Base-by-base conservation (phyloP, 37 sponge, comb jelly and placozoan species). In the Lycopodina hypogea region DNA sequence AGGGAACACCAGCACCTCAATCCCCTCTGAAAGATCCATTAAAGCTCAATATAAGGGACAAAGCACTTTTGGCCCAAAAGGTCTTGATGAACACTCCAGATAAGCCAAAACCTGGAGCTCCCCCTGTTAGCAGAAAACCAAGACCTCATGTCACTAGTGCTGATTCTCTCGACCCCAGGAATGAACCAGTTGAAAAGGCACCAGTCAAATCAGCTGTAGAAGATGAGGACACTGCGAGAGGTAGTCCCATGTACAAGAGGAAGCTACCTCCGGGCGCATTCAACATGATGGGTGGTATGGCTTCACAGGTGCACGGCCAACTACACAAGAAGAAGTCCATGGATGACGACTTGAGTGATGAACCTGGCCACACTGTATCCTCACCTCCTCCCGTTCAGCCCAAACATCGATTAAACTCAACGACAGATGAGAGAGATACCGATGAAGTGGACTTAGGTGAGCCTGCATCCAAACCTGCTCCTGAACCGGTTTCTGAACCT, bases 201-300 rank as follows among this genome's bases (percentile, higher is more conserved):
- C 53, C 42, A 33, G n/a, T n/a, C n/a, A n/a, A n/a, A n/a, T n/a
- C n/a, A n/a, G 29, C 74, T 11, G 12, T 53, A 2, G 74, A 81
- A 23, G 53, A 81, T 35, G 66, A 63, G 50, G 59, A 72, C 32
- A 32, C 2, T n/a, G 35, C 39, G 35, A 60, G 28, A 76, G 35
- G 59, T n/a, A 57, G 59, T 8, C 76, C 76, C 11, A 26, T 18
- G 35, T 35, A 63, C 29, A 37, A 68, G 40, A 78, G 52, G 56
- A 85, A 79, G 69, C 79, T 85, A 23, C 86, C 86, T 24, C 80
- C 86, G 1, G 86, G 86, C 1, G 82, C 82, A 6, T 42, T 81
- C 24, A 81, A 72, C 58, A 69, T 79, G 48, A 62, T 81, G 63
- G 29, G 24, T 39, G 30, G 28, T 23, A 39, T 34, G 42, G 21